phyloP scores from a whole-genome alignment of 2,888 invertebrate species.

The Caenorhabditis panamensis region DNA sequence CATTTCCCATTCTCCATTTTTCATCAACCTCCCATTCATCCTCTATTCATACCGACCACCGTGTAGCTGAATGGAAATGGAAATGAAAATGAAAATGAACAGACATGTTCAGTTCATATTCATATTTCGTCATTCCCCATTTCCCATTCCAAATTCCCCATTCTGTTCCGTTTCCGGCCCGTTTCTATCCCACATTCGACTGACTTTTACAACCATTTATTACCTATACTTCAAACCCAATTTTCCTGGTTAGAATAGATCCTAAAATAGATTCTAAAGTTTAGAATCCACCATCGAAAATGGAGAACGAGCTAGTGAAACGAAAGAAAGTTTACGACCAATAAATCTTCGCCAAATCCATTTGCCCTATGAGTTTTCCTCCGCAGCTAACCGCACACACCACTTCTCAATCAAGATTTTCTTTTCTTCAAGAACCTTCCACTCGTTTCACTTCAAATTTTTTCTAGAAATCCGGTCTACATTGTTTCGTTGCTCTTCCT shows the following conservation, averaged over 20 bases:
- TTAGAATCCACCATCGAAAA: slow-evolving; percentile 1
- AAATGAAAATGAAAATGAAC: background rate
- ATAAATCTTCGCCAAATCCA: slow-evolving; percentile 47
- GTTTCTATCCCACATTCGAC: too few species aligned
- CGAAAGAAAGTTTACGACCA: slow-evolving; percentile 42
- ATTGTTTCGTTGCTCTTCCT: background rate
- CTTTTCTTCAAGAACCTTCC: background rate
- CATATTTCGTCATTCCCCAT: background rate
- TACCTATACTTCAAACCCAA: too few species aligned
- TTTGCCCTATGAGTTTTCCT: slow-evolving; percentile 48
- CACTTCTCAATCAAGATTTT: slow-evolving; percentile 29
- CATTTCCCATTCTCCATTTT: background rate
- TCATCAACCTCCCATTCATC: background rate
- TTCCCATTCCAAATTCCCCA: background rate
- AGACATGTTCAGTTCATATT: background rate
- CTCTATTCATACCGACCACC: background rate
- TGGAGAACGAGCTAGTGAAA: slow-evolving; percentile 12
- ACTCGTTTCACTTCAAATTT: background rate
- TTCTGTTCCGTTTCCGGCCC: too few species aligned
- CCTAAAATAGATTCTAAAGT: background rate
- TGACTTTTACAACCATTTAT: too few species aligned
- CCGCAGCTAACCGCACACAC: background rate
- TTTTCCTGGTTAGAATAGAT: background rate
- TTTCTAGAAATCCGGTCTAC: background rate
- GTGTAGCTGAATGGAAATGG: background rate